phyloP scores from a whole-genome alignment of 2,113 vertebrate genomes.

The Nibea coibor region DNA sequence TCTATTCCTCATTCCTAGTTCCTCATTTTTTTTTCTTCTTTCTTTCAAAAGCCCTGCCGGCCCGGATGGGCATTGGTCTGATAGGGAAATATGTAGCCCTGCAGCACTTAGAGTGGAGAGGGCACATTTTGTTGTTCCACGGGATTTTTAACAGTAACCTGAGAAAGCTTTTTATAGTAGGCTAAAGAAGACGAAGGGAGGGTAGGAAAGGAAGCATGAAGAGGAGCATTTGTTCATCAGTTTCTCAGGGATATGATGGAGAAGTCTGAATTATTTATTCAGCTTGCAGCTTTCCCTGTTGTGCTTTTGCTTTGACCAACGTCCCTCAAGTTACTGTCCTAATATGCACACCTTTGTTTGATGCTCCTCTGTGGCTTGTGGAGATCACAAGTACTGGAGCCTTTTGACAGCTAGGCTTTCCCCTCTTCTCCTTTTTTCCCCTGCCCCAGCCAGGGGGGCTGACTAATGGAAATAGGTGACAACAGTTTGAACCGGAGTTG shows the following conservation, averaged over 20 bases:
- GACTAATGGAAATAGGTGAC: conserved; percentile 54
- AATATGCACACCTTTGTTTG: not conserved
- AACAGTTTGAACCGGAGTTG: conserved; percentile 46
- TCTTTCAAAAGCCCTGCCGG: conserved; percentile 13
- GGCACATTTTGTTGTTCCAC: conserved; percentile 58
- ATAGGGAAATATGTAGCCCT: conserved; percentile 42
- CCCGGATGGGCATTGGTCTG: not conserved
- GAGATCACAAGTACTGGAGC: conserved; percentile 1
- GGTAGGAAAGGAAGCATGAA: conserved; percentile 14
- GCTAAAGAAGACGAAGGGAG: conserved; percentile 11
- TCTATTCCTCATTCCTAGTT: conserved; percentile 36
- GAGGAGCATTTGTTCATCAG: conserved; percentile 23
- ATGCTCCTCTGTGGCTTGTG: not conserved
- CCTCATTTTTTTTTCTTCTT: conserved; percentile 14
- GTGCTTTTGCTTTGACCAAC: not conserved
- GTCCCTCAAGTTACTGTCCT: not conserved
- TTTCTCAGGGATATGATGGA: conserved; percentile 1
- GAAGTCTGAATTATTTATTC: not conserved
- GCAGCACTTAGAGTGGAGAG: conserved; percentile 30
- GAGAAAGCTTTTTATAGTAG: conserved; percentile 50
- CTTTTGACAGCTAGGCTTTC: conserved; percentile 1
- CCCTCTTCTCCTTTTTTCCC: conserved; percentile 3
- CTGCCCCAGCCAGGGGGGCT: conserved; percentile 8
- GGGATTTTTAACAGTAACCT: conserved; percentile 47
- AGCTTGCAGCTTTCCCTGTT: not conserved